These are phyloP conservation scores for Luffia ferchaultella DNA, from an alignment of 2,888 invertebrate species.

Conservation along the genomic window DNA sequence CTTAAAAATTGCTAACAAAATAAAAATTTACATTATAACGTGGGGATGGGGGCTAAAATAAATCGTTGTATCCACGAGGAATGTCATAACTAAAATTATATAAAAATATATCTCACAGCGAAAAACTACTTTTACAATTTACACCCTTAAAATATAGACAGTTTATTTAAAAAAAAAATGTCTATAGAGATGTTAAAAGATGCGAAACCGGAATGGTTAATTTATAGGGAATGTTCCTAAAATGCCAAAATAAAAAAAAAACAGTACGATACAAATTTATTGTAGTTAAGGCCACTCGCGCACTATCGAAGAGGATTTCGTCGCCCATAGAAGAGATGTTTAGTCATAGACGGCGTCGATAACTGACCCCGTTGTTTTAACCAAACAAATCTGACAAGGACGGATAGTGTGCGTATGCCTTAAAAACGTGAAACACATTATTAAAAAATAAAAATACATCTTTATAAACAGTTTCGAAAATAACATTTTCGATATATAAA, in stretches of 20 bases:
- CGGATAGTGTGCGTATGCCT: no score
- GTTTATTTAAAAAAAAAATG: no score
- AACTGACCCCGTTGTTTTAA: no score
- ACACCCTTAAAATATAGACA: slow-evolving; percentile 12
- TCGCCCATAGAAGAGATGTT: no score
- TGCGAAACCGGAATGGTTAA: background rate
- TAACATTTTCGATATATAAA: no score
- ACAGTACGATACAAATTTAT: background rate
- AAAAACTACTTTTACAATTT: slow-evolving; percentile 10
- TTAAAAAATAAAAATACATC: no score
- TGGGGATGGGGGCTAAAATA: slow-evolving; percentile 33
- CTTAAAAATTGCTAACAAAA: slow-evolving; percentile 49
- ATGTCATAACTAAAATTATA: slow-evolving; percentile 36
- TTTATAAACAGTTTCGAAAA: no score
- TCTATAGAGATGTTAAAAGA: background rate
- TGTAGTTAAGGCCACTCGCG: no score
- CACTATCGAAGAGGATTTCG: no score
- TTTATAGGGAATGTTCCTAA: slow-evolving; percentile 27
- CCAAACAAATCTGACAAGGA: no score
- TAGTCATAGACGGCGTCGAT: no score
- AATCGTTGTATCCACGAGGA: slow-evolving; percentile 51
- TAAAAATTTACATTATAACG: slow-evolving; percentile 52
- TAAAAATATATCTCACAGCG: slow-evolving; percentile 42
- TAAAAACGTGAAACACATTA: no score
- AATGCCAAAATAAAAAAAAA: slow-evolving; percentile 25